Evolutionary conservation across 2,797 vertebrate species (phyloP).

Genomic region (Coccyzus lansbergi): DNA sequence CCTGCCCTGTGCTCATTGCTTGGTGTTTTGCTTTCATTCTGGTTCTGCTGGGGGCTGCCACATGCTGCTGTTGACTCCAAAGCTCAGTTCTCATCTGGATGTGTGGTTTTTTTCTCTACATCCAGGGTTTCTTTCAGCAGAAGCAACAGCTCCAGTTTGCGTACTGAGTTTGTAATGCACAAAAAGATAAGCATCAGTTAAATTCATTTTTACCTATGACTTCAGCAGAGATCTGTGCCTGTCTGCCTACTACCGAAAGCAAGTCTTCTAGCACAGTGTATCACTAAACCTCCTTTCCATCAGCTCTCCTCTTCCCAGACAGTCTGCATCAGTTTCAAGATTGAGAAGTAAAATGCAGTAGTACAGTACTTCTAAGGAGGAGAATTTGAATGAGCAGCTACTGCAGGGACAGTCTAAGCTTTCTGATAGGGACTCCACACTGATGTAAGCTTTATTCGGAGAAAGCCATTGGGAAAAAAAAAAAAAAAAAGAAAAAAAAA

Average conservation of each 20-base stretch:
- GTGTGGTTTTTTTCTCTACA: not conserved
- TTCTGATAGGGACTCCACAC: constrained; percentile 45
- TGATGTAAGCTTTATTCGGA: constrained; percentile 61
- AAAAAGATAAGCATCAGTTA: not conserved
- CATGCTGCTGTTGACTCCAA: not conserved
- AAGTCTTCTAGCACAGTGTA: constrained; percentile 7
- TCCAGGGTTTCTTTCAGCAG: constrained; percentile 16
- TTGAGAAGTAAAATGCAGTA: constrained; percentile 51
- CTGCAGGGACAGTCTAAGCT: constrained; percentile 54
- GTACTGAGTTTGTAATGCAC: constrained; percentile 22
- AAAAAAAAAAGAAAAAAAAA: constrained; percentile 41
- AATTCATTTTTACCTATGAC: constrained; percentile 23
- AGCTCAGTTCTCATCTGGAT: not conserved
- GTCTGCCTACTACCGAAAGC: not conserved
- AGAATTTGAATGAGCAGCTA: constrained; percentile 42
- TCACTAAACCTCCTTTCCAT: not conserved
- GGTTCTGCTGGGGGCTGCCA: not conserved
- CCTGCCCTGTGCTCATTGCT: not conserved
- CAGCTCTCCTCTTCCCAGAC: constrained; percentile 16
- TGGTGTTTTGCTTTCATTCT: not conserved
- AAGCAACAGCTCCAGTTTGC: constrained; percentile 13
- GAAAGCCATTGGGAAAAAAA: constrained; percentile 48
- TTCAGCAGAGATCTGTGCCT: constrained; percentile 9
- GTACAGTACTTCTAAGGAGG: constrained; percentile 36
- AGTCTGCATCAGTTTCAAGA: constrained; percentile 46